phyloP scores from a whole-genome alignment of 2,113 vertebrate genomes.

The Bagarius yarrelli region DNA sequence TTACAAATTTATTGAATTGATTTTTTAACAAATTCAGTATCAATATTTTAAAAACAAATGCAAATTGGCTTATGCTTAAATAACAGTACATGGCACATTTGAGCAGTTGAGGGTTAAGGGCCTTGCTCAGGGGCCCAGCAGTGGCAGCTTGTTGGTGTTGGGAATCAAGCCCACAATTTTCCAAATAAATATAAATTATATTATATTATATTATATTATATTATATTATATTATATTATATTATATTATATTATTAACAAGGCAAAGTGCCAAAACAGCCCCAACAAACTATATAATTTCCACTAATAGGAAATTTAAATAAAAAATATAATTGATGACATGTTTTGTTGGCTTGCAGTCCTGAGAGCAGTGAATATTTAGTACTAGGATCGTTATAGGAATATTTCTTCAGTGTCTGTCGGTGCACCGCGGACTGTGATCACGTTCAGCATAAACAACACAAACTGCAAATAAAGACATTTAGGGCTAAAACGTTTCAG shows the following conservation, averaged over 20 bases:
- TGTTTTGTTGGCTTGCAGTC: neutral
- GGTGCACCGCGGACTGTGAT: constrained; percentile 16
- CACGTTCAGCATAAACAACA: neutral
- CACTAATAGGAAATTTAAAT: neutral
- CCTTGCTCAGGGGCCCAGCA: no score
- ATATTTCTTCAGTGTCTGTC: neutral
- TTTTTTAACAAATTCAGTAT: neutral
- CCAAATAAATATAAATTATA: neutral
- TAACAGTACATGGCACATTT: neutral
- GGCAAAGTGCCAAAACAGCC: constrained; percentile 39
- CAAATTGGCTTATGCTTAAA: neutral
- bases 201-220: neutral
- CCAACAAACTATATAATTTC: neutral
- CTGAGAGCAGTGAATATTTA: neutral
- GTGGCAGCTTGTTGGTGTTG: no score
- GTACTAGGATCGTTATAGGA: neutral
- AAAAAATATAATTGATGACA: neutral
- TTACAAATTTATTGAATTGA: no score
- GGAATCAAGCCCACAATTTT: neutral
- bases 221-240: no score
- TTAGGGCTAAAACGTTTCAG: constrained; percentile 42
- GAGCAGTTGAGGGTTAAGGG: no score
- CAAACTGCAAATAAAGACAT: constrained; percentile 39
- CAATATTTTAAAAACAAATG: neutral
- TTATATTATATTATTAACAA: neutral